phyloP scores from a whole-genome alignment of 1,140 invertebrate species.

The Liolophura sinensis region DNA sequence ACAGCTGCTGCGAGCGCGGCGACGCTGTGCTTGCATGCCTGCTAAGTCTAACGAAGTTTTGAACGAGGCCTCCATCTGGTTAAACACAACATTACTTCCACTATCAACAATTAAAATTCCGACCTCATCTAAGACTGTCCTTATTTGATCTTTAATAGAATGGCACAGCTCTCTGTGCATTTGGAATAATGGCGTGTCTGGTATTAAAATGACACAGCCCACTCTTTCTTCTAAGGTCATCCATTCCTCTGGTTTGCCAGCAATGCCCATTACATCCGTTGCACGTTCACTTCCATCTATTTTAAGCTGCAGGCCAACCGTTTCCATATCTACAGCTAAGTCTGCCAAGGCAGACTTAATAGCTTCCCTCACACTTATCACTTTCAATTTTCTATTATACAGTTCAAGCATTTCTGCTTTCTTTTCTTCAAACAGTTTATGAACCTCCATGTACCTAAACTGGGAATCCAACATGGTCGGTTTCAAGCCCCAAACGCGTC shows the following conservation, averaged over 20 bases:
- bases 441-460: constrained; percentile 20
- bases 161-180: no score
- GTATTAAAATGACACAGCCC: not conserved
- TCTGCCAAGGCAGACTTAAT: constrained; percentile 14
- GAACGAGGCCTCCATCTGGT: constrained; percentile 12
- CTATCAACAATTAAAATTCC: not conserved
- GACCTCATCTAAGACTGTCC: constrained; percentile 7
- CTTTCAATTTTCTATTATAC: constrained; percentile 19
- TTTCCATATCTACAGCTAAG: constrained; percentile 12
- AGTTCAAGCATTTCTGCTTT: constrained; percentile 16
- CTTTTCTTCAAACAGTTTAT: constrained; percentile 8
- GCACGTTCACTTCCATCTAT: constrained; percentile 7
- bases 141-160: constrained; percentile 2
- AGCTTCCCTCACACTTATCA: constrained; percentile 21
- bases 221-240: constrained; percentile 12
- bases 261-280: constrained; percentile 5
- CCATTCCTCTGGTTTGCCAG: constrained; percentile 18
- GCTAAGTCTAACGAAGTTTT: constrained; percentile 2
- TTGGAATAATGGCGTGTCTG: no score
- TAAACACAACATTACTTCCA: constrained; percentile 8
- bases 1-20: no score
- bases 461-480: constrained; percentile 13
- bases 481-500: constrained; percentile 7
- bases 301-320: constrained; percentile 12
- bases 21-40: constrained; percentile 5